Base-by-base conservation (phyloP, 1,140 invertebrate species). In the Cyclina sinensis region DNA sequence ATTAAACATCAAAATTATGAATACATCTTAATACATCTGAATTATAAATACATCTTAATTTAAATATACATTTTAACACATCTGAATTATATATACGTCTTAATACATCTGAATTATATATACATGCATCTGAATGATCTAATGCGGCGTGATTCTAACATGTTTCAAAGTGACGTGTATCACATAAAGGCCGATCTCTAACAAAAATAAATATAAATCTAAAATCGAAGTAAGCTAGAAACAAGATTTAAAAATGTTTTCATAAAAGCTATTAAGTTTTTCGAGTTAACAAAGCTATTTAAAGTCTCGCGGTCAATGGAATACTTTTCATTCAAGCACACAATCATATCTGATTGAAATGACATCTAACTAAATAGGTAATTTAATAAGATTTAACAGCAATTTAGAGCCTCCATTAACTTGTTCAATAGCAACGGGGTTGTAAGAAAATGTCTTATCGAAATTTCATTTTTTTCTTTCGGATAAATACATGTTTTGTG, bases 261-360 rank as follows among this genome's bases (percentile, higher is more conserved):
- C 7, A 62, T 62, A 27, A 62, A 27, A 62, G 57, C n/a, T 62
- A 21, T 24, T 21, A 27, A 62, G 57, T 62, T 62, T 43, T n/a
- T 62, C 57, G n/a, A 62, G 4, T 62, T 62, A 27, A 27, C 57
- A 62, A 62, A 62, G 24, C n/a, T 27, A n/a, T 62, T 62, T 62
- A 62, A 62, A 62, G n/a, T 62, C n/a, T 62, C 24, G 3, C 57
- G n/a, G 57, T 62, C 57, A 27, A 27, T 62, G n/a, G n/a, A 62
- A 62, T 62, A 62, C 57, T n/a, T 24, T 62, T 9, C n/a, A 62
- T 62, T 62, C 57, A 62, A 62, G n/a, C 27, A 27, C 24, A 62
- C 57, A 62, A 62, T n/a, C 2, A 62, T 62, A 62, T 62, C 57
- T 62, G 57, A 62, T 62, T 62, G 57, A 62, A 62, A 62, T 62